phyloP scores from a whole-genome alignment of 2,888 invertebrate genomes.

The Orchesella flavescens region DNA sequence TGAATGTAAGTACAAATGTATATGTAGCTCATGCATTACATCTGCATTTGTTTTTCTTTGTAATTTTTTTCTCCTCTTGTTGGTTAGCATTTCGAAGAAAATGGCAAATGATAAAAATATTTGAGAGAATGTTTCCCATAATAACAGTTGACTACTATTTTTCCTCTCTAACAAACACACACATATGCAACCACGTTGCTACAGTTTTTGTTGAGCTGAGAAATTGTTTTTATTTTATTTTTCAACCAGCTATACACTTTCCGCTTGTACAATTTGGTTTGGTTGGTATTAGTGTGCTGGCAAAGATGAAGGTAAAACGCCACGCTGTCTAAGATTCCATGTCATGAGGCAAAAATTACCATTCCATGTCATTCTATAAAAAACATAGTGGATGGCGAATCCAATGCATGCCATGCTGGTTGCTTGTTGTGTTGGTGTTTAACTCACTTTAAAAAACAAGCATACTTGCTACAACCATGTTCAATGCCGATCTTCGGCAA shows the following conservation, averaged over 20 bases:
- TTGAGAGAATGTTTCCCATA: too few relatives aligned
- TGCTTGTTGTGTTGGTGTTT: not conserved
- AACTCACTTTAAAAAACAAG: slow-evolving; percentile 12
- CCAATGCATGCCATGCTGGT: not conserved
- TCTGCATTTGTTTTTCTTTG: too few relatives aligned
- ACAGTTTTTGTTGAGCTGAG: not conserved
- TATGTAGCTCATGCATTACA: too few relatives aligned
- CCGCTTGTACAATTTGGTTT: not conserved
- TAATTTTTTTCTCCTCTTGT: too few relatives aligned
- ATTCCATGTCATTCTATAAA: not conserved
- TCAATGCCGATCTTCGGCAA: slow-evolving; percentile 21
- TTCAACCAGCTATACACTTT: not conserved
- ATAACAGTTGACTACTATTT: too few relatives aligned
- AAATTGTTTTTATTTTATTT: too few relatives aligned
- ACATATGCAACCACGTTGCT: not conserved
- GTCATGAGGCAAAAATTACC: slow-evolving; percentile 31
- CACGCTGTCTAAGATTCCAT: slow-evolving; percentile 59
- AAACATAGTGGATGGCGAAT: not conserved
- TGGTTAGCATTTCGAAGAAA: too few relatives aligned
- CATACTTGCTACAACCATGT: not conserved
- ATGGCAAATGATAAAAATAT: too few relatives aligned
- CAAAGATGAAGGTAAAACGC: slow-evolving; percentile 60
- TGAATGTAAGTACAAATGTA: too few relatives aligned
- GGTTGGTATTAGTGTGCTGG: not conserved
- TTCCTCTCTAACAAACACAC: not conserved